Percentiles rank a stretch among this genome's conserved stretches.
phyloP scores from a whole-genome alignment of 1,140 invertebrate genomes.

The Colletes gigas region DNA sequence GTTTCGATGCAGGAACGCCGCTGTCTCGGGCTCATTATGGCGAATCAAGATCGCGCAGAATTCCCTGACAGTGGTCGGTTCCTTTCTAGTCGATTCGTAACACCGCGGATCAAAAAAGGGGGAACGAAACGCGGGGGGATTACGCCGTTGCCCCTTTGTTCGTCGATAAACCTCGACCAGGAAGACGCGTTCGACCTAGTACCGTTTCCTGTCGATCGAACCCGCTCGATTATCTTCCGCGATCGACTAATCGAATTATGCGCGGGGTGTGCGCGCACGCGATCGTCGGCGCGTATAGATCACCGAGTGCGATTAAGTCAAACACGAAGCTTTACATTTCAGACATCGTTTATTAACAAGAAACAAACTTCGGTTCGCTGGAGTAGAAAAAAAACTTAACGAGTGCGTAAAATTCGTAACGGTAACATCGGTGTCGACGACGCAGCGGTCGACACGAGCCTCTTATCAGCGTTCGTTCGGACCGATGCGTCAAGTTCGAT shows the following conservation, averaged over 20 bases:
- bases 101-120: constrained; percentile 38
- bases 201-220: neutral
- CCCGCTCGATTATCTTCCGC: neutral
- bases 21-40: constrained; percentile 67
- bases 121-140: constrained; percentile 60
- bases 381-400: constrained; percentile 55
- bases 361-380: neutral
- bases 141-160: constrained; percentile 40
- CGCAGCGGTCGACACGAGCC: neutral
- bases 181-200: constrained; percentile 26
- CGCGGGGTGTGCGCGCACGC: neutral
- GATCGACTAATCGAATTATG: neutral
- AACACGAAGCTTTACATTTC: neutral
- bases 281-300: neutral
- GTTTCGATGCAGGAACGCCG: constrained; percentile 64
- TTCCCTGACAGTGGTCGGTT: constrained; percentile 44
- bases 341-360: constrained; percentile 52
- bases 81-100: constrained; percentile 50
- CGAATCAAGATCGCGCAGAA: constrained; percentile 71
- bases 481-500: neutral
- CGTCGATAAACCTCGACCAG: neutral
- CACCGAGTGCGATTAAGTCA: neutral
- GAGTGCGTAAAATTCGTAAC: constrained; percentile 46
- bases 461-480: neutral
- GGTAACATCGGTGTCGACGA: neutral